Conservation (phyloP, 1,140 invertebrate genomes). For the Bathynomus jamesi region DNA sequence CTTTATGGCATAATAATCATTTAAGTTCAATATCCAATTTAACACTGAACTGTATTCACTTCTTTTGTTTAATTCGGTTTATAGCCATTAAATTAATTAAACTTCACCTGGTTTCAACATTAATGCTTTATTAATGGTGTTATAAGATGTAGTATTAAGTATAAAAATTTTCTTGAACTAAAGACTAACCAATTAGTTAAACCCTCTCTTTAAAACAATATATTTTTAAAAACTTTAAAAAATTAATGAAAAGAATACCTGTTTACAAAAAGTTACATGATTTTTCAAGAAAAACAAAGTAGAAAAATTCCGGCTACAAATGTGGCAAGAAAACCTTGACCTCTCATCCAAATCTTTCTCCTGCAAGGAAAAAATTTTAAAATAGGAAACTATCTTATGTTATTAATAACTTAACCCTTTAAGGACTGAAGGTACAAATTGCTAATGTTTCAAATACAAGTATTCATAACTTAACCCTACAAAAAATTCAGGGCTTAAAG, state of each 20-base stretch:
- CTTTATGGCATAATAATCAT: too few species aligned
- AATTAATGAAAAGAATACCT: too few species aligned
- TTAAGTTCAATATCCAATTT: too few species aligned
- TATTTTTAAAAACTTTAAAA: too few species aligned
- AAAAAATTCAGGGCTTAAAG: too few species aligned
- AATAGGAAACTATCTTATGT: not conserved
- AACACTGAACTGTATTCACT: too few species aligned
- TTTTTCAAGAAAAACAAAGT: not conserved
- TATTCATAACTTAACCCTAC: too few species aligned
- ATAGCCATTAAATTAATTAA: not conserved
- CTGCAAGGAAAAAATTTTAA: not conserved
- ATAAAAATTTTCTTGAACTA: not conserved
- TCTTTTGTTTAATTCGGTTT: too few species aligned
- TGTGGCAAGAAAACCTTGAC: not conserved
- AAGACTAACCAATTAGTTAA: not conserved
- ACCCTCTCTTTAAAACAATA: too few species aligned
- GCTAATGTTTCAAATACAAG: too few species aligned
- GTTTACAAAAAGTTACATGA: not conserved
- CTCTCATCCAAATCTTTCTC: not conserved
- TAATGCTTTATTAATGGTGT: not conserved
- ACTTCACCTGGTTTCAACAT: not conserved
- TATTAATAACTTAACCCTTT: too few species aligned
- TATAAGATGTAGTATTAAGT: not conserved
- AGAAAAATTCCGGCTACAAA: not conserved
- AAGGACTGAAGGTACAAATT: too few species aligned